These are phyloP conservation scores for Manis crassicaudata DNA, from an alignment of 2,797 vertebrate species.

Conservation along the genomic window DNA sequence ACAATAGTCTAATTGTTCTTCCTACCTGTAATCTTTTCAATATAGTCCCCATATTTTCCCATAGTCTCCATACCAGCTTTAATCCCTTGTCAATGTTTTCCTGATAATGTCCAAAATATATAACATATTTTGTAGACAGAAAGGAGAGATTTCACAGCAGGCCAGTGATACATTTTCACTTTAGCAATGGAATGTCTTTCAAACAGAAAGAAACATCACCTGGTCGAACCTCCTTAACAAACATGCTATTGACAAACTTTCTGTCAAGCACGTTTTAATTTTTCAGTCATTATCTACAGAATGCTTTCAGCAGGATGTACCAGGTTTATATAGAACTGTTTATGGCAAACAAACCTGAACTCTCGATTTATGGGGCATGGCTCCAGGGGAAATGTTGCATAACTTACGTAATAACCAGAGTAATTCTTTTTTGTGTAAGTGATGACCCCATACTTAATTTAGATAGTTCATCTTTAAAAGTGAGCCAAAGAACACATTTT, in stretches of 20 bases:
- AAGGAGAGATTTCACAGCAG: background rate
- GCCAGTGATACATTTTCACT: background rate
- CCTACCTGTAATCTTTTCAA: background rate
- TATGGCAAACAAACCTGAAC: background rate
- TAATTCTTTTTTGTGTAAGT: background rate
- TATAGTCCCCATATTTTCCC: background rate
- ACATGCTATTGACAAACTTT: background rate
- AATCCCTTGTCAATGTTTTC: background rate
- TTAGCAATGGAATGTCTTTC: background rate
- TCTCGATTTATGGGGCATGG: background rate
- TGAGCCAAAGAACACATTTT: background rate
- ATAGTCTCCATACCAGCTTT: background rate
- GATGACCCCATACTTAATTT: background rate
- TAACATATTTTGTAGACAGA: background rate
- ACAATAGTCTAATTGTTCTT: background rate
- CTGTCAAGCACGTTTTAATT: background rate
- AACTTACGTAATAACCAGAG: background rate
- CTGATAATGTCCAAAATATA: background rate
- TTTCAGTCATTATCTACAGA: background rate
- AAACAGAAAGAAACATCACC: background rate
- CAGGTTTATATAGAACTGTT: background rate
- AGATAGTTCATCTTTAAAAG: background rate
- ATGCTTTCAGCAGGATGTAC: background rate
- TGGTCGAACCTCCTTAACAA: background rate
- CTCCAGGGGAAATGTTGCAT: background rate